A percentile compares a stretch with the other conserved stretches of the same genome.
These are phyloP conservation scores for Sisyra terminalis DNA, from an alignment of 2,888 invertebrate species.

Conservation along the genomic window DNA sequence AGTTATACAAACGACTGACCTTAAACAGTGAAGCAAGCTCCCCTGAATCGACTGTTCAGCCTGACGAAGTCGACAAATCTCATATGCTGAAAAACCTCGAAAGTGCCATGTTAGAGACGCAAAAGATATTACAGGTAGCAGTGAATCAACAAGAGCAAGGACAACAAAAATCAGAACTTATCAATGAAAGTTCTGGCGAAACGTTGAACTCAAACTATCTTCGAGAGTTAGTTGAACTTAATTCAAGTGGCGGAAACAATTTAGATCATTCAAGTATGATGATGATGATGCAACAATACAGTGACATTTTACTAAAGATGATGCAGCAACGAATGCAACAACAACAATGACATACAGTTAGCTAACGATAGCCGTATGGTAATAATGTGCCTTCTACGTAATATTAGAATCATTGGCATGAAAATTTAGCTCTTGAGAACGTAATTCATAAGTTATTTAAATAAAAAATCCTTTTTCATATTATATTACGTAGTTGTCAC, in stretches of 20 bases:
- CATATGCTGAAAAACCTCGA: conserved; percentile 36
- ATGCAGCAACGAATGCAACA: conserved; percentile 38
- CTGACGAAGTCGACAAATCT: conserved; percentile 22
- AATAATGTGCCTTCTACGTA: too few species aligned
- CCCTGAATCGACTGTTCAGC: conserved; percentile 8
- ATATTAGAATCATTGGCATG: too few species aligned
- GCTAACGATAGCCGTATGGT: too few species aligned
- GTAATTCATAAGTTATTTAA: too few species aligned
- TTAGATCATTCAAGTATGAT: conserved; percentile 33
- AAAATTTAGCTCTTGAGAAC: too few species aligned
- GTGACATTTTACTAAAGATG: conserved; percentile 38
- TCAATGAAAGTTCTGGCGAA: conserved; percentile 27
- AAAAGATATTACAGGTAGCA: conserved; percentile 36
- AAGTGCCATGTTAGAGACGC: conserved; percentile 38
- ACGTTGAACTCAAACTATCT: conserved; percentile 33
- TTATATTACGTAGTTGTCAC: too few species aligned
- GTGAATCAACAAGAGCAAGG: conserved; percentile 23
- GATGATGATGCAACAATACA: conserved; percentile 43
- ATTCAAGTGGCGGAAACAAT: conserved; percentile 15
- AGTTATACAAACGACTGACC: conserved; percentile 47
- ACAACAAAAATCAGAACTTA: conserved; percentile 18
- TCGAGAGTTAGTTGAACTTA: conserved; percentile 23
- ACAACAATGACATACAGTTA: conserved; percentile 5
- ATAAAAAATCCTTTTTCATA: too few species aligned
- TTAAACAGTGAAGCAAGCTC: conserved; percentile 22